A percentile compares a stretch with the other conserved stretches of the same genome.
Evolutionary conservation across 1,140 invertebrate genomes (phyloP).

Genomic region (Drosophila yakuba): DNA sequence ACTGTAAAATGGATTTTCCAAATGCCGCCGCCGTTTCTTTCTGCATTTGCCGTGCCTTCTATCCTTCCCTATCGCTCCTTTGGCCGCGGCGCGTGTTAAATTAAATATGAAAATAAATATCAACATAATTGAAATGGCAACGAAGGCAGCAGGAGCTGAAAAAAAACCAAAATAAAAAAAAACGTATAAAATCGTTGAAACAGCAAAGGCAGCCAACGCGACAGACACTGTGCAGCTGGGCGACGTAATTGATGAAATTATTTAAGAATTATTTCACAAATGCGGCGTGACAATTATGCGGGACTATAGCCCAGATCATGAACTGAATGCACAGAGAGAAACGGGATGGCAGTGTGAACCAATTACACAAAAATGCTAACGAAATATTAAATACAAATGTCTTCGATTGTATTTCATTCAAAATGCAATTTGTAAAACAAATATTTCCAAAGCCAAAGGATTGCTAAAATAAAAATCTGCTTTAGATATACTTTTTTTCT

Average conservation of each 20-base stretch:
- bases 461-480: too few species aligned
- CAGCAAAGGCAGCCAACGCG: slow-evolving; percentile 15
- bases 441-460: too few species aligned
- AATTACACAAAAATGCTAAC: too few species aligned
- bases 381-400: too few species aligned
- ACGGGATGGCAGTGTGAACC: too few species aligned
- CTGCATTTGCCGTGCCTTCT: slow-evolving; percentile 2
- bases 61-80: neutral
- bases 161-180: slow-evolving; percentile 1
- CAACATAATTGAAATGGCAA: slow-evolving; percentile 80
- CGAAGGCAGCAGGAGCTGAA: slow-evolving; percentile 13
- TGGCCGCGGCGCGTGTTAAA: slow-evolving; percentile 60
- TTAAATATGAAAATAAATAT: slow-evolving; percentile 83
- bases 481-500: too few species aligned
- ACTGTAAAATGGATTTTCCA: slow-evolving; percentile 79
- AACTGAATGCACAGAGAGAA: slow-evolving; percentile 43
- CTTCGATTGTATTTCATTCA: too few species aligned
- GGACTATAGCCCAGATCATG: slow-evolving; percentile 37
- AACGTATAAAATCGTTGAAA: slow-evolving; percentile 1
- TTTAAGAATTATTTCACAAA: slow-evolving; percentile 80
- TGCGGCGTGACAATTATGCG: slow-evolving; percentile 76
- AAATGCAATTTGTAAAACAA: too few species aligned
- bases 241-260: slow-evolving; percentile 78
- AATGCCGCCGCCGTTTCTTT: slow-evolving; percentile 41
- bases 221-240: slow-evolving; percentile 46